A percentile compares a stretch with the other conserved stretches of the same genome.
phyloP scores from a whole-genome alignment of 2,797 vertebrate species.

The Diglossa cyanea region DNA sequence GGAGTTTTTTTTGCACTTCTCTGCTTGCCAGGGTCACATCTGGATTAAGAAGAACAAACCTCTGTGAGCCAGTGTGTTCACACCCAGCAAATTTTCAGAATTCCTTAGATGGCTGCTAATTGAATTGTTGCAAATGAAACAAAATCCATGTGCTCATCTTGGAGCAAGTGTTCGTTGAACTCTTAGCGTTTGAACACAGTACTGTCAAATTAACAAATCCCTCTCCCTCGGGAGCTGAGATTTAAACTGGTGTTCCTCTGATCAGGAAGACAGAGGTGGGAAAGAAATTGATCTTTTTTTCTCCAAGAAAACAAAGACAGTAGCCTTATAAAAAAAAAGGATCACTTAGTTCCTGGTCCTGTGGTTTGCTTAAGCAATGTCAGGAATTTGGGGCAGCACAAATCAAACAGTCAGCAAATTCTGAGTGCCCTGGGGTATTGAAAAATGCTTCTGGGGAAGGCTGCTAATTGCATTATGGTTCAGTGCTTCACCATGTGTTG shows the following conservation, averaged over 20 bases:
- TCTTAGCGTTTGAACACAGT: not conserved
- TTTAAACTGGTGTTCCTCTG: not conserved
- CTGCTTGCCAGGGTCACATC: not conserved
- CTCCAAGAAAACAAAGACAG: not conserved
- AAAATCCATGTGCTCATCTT: not conserved
- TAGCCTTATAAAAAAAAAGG: not conserved
- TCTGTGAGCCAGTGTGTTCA: not conserved
- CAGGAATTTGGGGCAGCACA: conserved; percentile 6
- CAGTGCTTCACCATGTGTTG: not conserved
- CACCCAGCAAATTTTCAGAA: not conserved
- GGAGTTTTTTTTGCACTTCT: not conserved
- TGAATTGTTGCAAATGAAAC: not conserved
- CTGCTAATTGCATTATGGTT: not conserved
- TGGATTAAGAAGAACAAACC: not conserved
- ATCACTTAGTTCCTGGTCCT: conserved; percentile 1
- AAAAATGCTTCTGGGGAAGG: conserved; percentile 17
- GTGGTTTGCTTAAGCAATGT: conserved; percentile 15
- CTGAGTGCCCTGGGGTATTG: not conserved
- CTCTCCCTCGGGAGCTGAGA: not conserved
- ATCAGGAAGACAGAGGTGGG: not conserved
- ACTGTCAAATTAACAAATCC: not conserved
- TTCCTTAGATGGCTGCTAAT: not conserved
- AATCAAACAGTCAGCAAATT: conserved; percentile 41
- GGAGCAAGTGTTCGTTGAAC: not conserved
- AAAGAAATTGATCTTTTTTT: not conserved